phyloP scores from a whole-genome alignment of 2,113 vertebrate genomes.

The Axis porcinus region DNA sequence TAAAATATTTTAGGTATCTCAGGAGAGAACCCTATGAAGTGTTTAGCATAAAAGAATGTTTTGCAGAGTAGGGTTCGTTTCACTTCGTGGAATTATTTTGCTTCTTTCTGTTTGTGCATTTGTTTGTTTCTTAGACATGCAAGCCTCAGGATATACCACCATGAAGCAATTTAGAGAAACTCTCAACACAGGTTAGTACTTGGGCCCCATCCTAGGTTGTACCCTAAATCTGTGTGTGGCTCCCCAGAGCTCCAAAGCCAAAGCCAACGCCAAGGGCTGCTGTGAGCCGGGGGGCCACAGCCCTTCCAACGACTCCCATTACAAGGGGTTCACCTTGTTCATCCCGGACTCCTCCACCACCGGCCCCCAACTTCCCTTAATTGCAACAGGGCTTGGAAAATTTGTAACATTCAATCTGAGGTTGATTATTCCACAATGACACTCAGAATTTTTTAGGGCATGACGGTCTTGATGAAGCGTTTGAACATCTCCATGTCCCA shows the following conservation, averaged over 20 bases:
- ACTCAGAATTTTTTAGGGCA: constrained; percentile 46
- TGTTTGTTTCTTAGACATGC: background rate
- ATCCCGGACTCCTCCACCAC: background rate
- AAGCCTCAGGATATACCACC: background rate
- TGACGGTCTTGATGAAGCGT: constrained; percentile 8
- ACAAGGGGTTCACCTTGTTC: background rate
- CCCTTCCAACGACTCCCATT: background rate
- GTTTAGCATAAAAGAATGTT: background rate
- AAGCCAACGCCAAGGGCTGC: background rate
- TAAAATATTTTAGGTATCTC: background rate
- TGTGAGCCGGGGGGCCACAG: fast-evolving
- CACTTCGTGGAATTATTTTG: background rate
- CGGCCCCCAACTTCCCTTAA: background rate
- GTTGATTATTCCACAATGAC: constrained; percentile 44
- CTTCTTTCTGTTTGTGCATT: background rate
- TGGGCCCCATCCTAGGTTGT: background rate
- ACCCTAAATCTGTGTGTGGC: background rate
- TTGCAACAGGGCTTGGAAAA: background rate
- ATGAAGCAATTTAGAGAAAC: background rate
- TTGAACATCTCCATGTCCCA: constrained; percentile 12
- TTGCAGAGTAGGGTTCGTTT: background rate
- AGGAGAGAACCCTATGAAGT: background rate
- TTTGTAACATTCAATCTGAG: constrained; percentile 24
- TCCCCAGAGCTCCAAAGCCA: background rate
- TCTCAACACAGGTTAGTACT: background rate